A percentile compares a stretch with the other conserved stretches of the same genome.
Conservation (phyloP, 2,797 vertebrate genomes). For the Falco naumanni region DNA sequence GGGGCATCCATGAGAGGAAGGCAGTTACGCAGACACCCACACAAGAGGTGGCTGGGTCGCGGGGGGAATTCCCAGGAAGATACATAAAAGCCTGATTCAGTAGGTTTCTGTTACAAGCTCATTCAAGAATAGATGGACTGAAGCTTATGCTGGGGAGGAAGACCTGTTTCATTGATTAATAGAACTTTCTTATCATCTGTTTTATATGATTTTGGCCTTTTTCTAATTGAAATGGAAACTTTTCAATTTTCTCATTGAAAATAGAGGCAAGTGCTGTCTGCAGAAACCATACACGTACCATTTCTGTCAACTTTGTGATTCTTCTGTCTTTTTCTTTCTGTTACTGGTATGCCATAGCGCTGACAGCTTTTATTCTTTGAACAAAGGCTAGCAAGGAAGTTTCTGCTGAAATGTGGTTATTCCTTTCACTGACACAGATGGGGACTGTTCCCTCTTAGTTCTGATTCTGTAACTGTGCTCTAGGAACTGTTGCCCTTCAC, state of each 20-base stretch:
- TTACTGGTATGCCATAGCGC: neutral
- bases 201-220: conserved; percentile 36
- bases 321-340: conserved; percentile 13
- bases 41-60: neutral
- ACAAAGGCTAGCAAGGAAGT: conserved; percentile 41
- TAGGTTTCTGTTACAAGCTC: neutral
- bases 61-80: neutral
- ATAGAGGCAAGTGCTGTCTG: neutral
- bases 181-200: neutral
- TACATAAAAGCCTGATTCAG: neutral
- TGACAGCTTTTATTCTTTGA: conserved; percentile 59
- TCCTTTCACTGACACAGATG: conserved; percentile 8
- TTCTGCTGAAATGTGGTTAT: conserved; percentile 36
- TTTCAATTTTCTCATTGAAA: conserved; percentile 14
- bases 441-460: conserved; percentile 3
- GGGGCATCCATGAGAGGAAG: neutral
- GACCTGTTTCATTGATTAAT: neutral
- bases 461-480: neutral
- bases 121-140: neutral
- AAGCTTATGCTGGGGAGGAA: neutral
- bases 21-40: neutral
- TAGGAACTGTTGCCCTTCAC: neutral
- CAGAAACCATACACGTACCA: neutral
- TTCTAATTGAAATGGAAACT: conserved; percentile 18
- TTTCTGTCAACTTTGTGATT: conserved; percentile 40